phyloP scores from a whole-genome alignment of 2,797 vertebrate species.

The Odontamblyopus rebecca region DNA sequence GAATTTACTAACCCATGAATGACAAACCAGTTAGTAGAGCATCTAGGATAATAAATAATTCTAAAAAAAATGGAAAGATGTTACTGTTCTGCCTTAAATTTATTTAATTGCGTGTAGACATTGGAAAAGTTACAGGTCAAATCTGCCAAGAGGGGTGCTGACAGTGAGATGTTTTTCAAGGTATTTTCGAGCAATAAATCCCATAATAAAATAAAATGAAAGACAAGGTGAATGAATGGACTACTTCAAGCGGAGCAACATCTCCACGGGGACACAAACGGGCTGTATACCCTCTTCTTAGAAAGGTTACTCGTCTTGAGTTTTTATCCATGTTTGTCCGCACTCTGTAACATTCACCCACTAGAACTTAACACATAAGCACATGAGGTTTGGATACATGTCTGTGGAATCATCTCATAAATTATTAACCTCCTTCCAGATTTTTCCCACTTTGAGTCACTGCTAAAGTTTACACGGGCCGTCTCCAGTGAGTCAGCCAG shows the following conservation, averaged over 20 bases:
- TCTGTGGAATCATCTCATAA: constrained; percentile 16
- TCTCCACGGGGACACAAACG: not conserved
- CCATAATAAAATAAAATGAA: not conserved
- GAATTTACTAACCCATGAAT: too few relatives aligned
- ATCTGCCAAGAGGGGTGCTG: not conserved
- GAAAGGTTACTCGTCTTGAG: not conserved
- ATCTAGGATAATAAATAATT: too few relatives aligned
- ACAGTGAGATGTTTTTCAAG: too few relatives aligned
- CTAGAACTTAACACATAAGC: constrained; percentile 10
- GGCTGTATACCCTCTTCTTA: not conserved
- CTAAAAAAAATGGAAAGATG: too few relatives aligned
- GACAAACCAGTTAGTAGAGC: too few relatives aligned
- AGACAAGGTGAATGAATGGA: not conserved
- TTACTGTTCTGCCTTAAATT: too few relatives aligned
- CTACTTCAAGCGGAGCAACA: not conserved
- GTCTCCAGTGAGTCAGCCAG: constrained; percentile 55
- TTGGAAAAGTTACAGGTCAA: not conserved
- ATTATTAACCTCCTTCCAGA: constrained; percentile 43
- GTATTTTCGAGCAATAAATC: too few relatives aligned
- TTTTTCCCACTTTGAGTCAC: constrained; percentile 49
- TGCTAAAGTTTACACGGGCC: constrained; percentile 47
- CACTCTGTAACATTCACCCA: constrained; percentile 8
- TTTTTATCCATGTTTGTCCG: not conserved
- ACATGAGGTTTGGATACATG: constrained; percentile 27
- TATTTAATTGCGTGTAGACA: too few relatives aligned